Percentiles rank a stretch among this genome's conserved stretches.
Conservation (phyloP, 2,797 vertebrate species). For the Smutsia gigantea region DNA sequence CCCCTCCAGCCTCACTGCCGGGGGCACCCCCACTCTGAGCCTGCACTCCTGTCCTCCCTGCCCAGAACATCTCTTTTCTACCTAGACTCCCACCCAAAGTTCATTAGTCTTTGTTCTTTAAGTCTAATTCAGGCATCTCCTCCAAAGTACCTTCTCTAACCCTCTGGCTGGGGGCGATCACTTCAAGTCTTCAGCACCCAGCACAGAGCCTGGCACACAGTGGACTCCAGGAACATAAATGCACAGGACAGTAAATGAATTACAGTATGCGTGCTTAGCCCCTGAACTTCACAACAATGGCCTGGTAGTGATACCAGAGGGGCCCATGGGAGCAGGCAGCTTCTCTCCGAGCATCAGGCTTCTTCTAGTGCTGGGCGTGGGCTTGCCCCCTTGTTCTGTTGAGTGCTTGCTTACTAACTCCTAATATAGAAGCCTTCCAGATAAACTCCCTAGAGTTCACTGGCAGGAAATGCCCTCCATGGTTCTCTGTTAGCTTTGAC, state of each 20-base stretch:
- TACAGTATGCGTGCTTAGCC: too few species aligned
- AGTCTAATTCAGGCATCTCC: not conserved
- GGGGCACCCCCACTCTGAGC: not conserved
- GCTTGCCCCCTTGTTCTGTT: not conserved
- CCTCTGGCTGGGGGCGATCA: not conserved
- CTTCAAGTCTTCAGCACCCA: not conserved
- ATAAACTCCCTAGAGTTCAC: not conserved
- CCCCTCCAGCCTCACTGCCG: not conserved
- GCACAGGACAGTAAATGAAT: not conserved
- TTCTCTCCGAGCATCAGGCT: not conserved
- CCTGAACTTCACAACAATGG: not conserved
- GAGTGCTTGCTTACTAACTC: accelerated
- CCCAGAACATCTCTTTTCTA: not conserved
- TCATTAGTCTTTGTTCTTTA: not conserved
- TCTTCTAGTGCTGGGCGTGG: accelerated
- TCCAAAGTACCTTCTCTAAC: not conserved
- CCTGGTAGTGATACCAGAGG: not conserved
- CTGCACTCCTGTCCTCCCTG: not conserved
- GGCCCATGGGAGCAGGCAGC: not conserved
- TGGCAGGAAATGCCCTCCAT: not conserved
- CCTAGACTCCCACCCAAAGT: not conserved
- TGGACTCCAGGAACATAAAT: not conserved
- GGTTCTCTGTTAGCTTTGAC: not conserved
- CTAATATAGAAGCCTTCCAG: not conserved
- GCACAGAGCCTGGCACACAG: not conserved